These are phyloP conservation scores for Ophioninae sp. DNA, from an alignment of 2,888 invertebrate genomes.

Conservation along the genomic window DNA sequence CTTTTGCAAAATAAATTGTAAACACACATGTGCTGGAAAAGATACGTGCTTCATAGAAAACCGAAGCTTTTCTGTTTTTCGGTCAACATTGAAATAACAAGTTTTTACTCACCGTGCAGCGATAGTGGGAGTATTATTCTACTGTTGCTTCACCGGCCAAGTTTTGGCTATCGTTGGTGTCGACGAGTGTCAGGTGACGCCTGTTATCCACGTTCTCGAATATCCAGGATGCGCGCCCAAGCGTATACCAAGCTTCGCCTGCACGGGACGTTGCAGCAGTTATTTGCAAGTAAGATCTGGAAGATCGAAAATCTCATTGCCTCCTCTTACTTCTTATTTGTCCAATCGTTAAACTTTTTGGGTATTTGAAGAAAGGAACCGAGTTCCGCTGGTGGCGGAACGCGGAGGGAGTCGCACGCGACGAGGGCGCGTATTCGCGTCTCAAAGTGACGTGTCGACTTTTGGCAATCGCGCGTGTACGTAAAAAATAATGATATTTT, in stretches of 20 bases:
- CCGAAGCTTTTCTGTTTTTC: neutral
- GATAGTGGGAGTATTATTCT: slow-evolving; percentile 68
- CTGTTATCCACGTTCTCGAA: slow-evolving; percentile 94
- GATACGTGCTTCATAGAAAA: neutral
- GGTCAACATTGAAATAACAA: neutral
- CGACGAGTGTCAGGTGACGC: slow-evolving; percentile 95
- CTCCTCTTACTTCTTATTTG: neutral
- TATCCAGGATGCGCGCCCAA: slow-evolving; percentile 96
- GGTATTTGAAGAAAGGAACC: neutral
- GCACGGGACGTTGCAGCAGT: slow-evolving; percentile 94
- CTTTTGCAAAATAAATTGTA: no score
- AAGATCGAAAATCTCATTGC: neutral
- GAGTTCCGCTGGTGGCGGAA: neutral
- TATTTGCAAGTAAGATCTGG: slow-evolving; percentile 89
- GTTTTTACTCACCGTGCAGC: slow-evolving; percentile 71
- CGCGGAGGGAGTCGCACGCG: neutral
- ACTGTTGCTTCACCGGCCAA: slow-evolving; percentile 64
- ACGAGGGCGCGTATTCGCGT: neutral
- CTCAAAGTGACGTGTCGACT: neutral
- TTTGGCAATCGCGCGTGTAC: neutral
- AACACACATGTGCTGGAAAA: no score
- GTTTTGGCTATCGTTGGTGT: slow-evolving; percentile 79
- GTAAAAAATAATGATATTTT: slow-evolving; percentile 6
- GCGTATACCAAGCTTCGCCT: slow-evolving; percentile 96
- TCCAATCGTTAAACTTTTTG: neutral